Evolutionary conservation across 1,140 invertebrate genomes (phyloP), one percentile per base, ranked within the genome.

Genomic region (Brachionus calyciflorus): DNA sequence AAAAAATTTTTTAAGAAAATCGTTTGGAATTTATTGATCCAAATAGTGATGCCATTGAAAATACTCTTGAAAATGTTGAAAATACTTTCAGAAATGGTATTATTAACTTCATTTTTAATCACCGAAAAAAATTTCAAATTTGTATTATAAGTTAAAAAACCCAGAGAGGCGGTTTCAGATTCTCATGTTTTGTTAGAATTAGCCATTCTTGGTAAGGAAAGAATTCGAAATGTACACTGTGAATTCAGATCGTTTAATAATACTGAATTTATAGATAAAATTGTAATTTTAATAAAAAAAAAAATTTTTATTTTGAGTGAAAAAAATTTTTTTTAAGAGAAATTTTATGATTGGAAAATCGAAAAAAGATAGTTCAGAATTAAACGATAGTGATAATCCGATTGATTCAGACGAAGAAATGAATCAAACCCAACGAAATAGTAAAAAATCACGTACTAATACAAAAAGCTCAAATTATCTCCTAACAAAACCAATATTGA

Each of bases 171-270:
- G 19, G 69, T 73, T 40, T 51, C 46, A 1, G 69, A 73, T 28
- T 49, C 46, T 26, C 69, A 73, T 49, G 28, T 73, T 40, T 24
- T 73, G 41, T 24, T 73, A 12, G 69, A 73, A 33, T 24, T 73
- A 33, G 69, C 69, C 10, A 49, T 49, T 19, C 69, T 73, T 19
- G 69, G 69, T 17, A 73, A 49, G n/a, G 69, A 73, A 55, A 48
- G 69, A 21, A 73, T 73, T 24, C 49, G 69, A 26, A 73, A 73
- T 51, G 46, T 73, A 33, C 69, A 73, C 10, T 73, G 69, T 14
- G 69, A 73, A 24, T 73, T 40, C 12, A 49, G 69, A 49, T 73
- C 69, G 26, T 73, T 73, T 55, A 73, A 73, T 28, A 73, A 73
- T 19, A n/a, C 24, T n/a, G 69, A 73, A 55, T 73, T 73, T 41